phyloP scores from a whole-genome alignment of 53 echinoderm and acorn worm species.

The Crossaster papposus region DNA sequence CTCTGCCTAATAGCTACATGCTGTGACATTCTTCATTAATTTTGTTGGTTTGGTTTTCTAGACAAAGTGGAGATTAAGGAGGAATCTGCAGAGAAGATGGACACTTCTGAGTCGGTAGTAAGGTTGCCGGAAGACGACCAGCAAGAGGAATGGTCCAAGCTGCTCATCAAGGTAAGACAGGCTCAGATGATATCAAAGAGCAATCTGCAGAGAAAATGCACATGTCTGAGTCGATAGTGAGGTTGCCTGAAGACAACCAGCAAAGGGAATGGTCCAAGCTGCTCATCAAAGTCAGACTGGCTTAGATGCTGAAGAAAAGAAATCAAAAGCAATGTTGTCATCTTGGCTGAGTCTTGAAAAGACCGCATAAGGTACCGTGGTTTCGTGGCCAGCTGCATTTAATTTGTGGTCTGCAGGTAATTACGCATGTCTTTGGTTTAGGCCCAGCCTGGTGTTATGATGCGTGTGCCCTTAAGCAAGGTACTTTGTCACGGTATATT shows the following conservation, averaged over 20 bases:
- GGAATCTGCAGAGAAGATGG: slow-evolving; percentile 21
- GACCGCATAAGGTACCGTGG: too few relatives aligned
- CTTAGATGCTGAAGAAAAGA: background rate
- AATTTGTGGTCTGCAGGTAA: too few relatives aligned
- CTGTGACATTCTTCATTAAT: background rate
- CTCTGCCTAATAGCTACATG: background rate
- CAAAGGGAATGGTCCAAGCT: slow-evolving; percentile 21
- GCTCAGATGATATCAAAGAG: background rate
- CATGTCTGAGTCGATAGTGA: slow-evolving; percentile 13
- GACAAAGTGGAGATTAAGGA: slow-evolving; percentile 21
- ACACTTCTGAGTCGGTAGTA: slow-evolving; percentile 22
- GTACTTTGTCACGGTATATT: background rate
- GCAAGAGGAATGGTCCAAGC: slow-evolving; percentile 23
- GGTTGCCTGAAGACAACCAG: background rate
- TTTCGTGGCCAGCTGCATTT: too few relatives aligned
- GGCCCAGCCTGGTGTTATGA: too few relatives aligned
- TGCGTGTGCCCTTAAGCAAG: too few relatives aligned
- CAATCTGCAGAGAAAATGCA: slow-evolving; percentile 22
- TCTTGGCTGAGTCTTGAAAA: too few relatives aligned
- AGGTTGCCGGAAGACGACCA: background rate
- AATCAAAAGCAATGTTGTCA: too few relatives aligned
- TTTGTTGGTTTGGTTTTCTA: background rate
- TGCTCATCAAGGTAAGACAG: slow-evolving; percentile 15
- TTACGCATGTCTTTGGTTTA: too few relatives aligned
- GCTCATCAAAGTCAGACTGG: slow-evolving; percentile 10